Evolutionary conservation across 2,797 vertebrate species (phyloP).

Genomic region (Picus viridis): DNA sequence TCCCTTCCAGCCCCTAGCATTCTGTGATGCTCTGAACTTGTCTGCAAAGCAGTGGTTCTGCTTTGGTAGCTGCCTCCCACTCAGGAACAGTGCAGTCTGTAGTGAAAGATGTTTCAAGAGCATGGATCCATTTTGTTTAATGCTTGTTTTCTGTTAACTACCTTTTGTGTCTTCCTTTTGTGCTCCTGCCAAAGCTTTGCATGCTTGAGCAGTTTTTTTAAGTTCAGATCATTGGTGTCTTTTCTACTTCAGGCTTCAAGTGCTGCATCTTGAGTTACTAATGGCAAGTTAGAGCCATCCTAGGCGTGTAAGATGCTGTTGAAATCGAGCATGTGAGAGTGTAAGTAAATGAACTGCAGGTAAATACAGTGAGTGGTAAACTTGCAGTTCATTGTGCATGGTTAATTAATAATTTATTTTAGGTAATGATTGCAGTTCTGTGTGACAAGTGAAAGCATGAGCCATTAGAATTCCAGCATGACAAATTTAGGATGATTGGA

Average conservation of each 20-base stretch:
- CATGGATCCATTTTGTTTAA: neutral
- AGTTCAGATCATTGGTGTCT: neutral
- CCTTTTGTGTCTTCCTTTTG: neutral
- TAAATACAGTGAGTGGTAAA: neutral
- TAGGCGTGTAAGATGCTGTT: neutral
- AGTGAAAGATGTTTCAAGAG: neutral
- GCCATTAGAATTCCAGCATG: neutral
- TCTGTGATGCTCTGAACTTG: neutral
- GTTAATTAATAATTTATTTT: neutral
- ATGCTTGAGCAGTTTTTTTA: neutral
- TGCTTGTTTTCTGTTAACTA: constrained; percentile 6
- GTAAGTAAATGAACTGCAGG: neutral
- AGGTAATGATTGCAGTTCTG: neutral
- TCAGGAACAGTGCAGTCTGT: neutral
- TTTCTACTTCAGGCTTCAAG: neutral
- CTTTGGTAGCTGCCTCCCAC: neutral
- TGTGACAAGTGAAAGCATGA: neutral
- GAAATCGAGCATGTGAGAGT: neutral
- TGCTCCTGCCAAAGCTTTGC: neutral
- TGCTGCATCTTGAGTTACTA: neutral
- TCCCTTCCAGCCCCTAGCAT: no score
- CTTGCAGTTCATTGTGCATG: neutral
- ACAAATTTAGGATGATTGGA: neutral
- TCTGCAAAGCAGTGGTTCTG: rapidly evolving
- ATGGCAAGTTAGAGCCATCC: neutral